Evolutionary conservation across 2,888 invertebrate genomes (phyloP).

Genomic region (Ophioninae sp.): DNA sequence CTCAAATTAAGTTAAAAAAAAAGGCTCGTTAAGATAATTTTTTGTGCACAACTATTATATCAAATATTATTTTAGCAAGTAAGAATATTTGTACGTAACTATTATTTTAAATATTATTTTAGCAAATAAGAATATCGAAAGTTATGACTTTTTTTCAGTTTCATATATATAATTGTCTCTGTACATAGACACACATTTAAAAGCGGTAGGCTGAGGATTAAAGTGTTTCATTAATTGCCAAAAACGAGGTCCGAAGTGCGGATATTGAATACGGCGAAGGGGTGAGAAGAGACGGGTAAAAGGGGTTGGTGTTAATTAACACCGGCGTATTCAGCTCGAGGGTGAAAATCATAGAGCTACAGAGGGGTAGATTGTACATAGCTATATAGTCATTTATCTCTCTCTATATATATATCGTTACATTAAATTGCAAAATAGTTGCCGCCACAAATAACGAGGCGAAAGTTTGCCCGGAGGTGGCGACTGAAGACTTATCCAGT

Average conservation of each 20-base stretch:
- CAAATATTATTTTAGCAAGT: no score
- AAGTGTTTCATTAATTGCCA: constrained; percentile 9
- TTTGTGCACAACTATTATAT: no score
- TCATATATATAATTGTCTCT: no score
- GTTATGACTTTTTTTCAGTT: no score
- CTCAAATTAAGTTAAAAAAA: no score
- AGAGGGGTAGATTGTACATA: neutral
- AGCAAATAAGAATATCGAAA: no score
- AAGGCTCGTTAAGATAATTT: no score
- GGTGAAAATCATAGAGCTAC: neutral
- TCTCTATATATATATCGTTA: constrained; percentile 16
- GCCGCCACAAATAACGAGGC: constrained; percentile 74
- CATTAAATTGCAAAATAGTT: constrained; percentile 76
- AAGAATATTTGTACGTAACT: no score
- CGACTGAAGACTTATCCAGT: constrained; percentile 53
- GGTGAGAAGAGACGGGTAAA: no score
- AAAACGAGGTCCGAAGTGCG: neutral
- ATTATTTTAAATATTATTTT: no score
- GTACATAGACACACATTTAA: no score
- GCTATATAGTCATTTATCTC: neutral
- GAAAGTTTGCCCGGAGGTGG: constrained; percentile 66
- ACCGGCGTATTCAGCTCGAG: constrained; percentile 4
- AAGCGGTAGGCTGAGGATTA: neutral
- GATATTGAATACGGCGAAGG: constrained; percentile 1
- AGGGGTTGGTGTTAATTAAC: constrained; percentile 24